Conservation (phyloP, 1,140 invertebrate genomes). For the Drosophila punjabiensis region DNA sequence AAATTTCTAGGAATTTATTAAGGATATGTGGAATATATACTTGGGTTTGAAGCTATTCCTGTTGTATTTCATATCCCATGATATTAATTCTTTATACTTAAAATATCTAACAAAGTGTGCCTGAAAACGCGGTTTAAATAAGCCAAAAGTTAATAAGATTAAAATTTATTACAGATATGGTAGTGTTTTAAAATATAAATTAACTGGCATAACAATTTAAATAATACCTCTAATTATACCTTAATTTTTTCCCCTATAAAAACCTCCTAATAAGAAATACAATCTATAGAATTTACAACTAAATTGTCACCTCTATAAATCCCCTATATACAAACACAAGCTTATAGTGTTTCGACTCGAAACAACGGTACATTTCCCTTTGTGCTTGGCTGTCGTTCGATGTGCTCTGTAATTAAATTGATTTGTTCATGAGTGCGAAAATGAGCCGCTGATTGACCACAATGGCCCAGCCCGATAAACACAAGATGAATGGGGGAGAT, state of each 20-base stretch:
- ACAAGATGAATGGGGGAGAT: conserved; percentile 32
- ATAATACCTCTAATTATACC: not conserved
- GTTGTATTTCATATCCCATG: not conserved
- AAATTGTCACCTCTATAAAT: conserved; percentile 1
- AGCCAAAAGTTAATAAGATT: no score
- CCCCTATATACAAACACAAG: conserved; percentile 5
- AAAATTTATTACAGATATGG: not conserved
- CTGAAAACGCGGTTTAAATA: not conserved
- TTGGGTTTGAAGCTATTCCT: not conserved
- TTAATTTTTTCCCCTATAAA: not conserved
- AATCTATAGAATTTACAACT: not conserved
- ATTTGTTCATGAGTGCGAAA: conserved; percentile 44
- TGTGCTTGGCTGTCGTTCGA: not conserved
- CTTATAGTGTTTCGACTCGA: not conserved
- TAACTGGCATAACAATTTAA: no score
- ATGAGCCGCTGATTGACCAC: conserved; percentile 52
- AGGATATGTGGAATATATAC: not conserved
- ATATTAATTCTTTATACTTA: no score
- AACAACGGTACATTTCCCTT: conserved; percentile 2
- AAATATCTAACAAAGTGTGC: no score
- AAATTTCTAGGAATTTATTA: not conserved
- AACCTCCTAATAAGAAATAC: no score
- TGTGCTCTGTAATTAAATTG: conserved; percentile 43
- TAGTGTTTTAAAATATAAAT: no score
- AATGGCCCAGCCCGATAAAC: conserved; percentile 26